Evolutionary conservation across 2,888 invertebrate genomes (phyloP).

Genomic region (Orchestes rusci): DNA sequence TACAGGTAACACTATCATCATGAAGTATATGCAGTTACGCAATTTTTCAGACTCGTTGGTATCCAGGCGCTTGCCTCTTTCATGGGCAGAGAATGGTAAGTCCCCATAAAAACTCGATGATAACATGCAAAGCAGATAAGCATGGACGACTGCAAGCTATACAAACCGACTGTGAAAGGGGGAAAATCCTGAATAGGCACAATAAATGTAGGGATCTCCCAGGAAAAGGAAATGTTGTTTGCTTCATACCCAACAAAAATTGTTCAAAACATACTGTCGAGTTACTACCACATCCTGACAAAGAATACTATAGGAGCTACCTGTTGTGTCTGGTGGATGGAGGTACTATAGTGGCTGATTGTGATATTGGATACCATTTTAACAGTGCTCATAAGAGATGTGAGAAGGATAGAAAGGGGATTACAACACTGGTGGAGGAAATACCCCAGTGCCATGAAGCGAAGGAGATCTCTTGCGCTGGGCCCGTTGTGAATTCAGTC

Average conservation of each 20-base stretch:
- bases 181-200: conserved; percentile 5
- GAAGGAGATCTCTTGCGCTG: not conserved
- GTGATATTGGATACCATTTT: not conserved
- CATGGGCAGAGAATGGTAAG: too few species aligned
- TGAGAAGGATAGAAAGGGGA: not conserved
- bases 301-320: conserved; percentile 6
- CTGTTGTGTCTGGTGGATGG: conserved; percentile 2
- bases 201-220: conserved; percentile 7
- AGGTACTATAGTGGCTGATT: conserved; percentile 1
- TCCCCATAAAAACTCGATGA: too few species aligned
- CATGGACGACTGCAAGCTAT: too few species aligned
- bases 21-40: too few species aligned
- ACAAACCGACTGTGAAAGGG: conserved; percentile 7
- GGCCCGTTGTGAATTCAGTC: not conserved
- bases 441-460: not conserved
- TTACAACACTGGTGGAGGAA: not conserved
- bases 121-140: too few species aligned
- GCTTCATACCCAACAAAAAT: conserved; percentile 1
- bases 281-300: conserved; percentile 6
- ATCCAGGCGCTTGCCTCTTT: too few species aligned
- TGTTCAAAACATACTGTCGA: conserved; percentile 1
- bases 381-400: not conserved
- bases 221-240: conserved; percentile 2
- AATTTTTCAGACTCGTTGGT: too few species aligned
- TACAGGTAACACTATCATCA: too few species aligned